Percentiles rank a stretch among this genome's conserved stretches.
These are phyloP conservation scores for Uloborus plumipes DNA, from an alignment of 2,888 invertebrate species.

Conservation along the genomic window DNA sequence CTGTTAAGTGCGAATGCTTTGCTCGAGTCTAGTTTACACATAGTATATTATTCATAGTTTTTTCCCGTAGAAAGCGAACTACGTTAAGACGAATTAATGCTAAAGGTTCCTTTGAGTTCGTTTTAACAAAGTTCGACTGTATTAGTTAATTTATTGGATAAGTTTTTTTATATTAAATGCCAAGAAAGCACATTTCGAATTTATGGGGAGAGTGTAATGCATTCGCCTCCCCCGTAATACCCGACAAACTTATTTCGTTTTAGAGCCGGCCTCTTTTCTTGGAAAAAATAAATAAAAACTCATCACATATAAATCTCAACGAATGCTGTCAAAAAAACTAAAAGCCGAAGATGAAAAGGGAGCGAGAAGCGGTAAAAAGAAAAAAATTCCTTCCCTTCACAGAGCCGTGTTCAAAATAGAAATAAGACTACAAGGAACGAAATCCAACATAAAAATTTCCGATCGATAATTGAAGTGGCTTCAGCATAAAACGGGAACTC, in stretches of 20 bases:
- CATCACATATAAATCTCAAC: slow-evolving; percentile 43
- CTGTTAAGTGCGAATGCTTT: too few relatives aligned
- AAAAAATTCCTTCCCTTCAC: slow-evolving; percentile 21
- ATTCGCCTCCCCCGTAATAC: slow-evolving; percentile 11
- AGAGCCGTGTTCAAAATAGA: slow-evolving; percentile 38
- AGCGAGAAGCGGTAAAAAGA: not conserved
- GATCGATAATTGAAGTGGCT: slow-evolving; percentile 61
- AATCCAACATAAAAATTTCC: not conserved
- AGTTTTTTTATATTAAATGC: not conserved
- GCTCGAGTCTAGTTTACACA: too few relatives aligned
- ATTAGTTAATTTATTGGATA: too few relatives aligned
- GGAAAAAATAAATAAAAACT: slow-evolving; percentile 12
- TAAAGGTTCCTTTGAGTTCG: too few relatives aligned
- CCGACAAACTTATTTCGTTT: slow-evolving; percentile 38
- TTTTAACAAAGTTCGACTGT: too few relatives aligned
- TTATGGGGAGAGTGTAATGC: slow-evolving; percentile 14
- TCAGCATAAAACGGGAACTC: slow-evolving; percentile 41
- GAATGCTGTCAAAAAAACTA: slow-evolving; percentile 18
- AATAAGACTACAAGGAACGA: slow-evolving; percentile 10
- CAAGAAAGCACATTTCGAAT: slow-evolving; percentile 13
- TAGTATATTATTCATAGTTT: too few relatives aligned
- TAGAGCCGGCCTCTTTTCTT: not conserved
- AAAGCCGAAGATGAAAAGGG: slow-evolving; percentile 7
- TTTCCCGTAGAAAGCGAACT: too few relatives aligned
- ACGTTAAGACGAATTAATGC: too few relatives aligned